phyloP scores from a whole-genome alignment of 2,113 vertebrate species.

The Protobothrops mucrosquamatus region DNA sequence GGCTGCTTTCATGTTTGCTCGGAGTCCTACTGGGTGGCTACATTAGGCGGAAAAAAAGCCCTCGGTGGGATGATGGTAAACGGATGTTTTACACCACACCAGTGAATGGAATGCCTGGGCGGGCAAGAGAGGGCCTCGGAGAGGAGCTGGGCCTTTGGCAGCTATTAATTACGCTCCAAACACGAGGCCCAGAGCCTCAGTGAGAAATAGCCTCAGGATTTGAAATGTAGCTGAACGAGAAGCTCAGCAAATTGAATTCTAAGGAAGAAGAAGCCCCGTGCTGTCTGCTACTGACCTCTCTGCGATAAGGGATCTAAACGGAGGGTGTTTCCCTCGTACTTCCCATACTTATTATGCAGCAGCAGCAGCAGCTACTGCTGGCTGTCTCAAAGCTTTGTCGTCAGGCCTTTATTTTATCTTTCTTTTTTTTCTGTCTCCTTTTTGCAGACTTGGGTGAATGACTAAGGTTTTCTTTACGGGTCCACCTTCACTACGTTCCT shows the following conservation, averaged over 20 bases:
- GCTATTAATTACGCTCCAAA: neutral
- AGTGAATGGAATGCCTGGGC: conserved; percentile 46
- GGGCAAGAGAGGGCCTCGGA: neutral
- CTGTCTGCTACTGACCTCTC: neutral
- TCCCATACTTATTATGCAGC: neutral
- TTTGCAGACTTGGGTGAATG: neutral
- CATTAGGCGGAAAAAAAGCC: conserved; percentile 68
- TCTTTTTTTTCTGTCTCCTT: neutral
- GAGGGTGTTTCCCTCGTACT: rapidly evolving
- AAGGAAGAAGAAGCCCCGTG: neutral
- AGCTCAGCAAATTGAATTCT: neutral
- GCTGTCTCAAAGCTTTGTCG: neutral
- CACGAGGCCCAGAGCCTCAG: neutral
- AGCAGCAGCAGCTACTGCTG: neutral
- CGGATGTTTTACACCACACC: conserved; percentile 61
- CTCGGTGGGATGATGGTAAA: conserved; percentile 45
- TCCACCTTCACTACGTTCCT: neutral
- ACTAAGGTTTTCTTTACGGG: neutral
- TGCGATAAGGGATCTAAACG: neutral
- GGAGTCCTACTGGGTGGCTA: conserved; percentile 52
- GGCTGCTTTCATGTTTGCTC: conserved; percentile 68
- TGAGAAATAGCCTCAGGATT: neutral
- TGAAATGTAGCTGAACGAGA: conserved; percentile 11
- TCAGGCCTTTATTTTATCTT: neutral
- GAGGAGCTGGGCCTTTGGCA: conserved; percentile 3